These are phyloP conservation scores for Cheilosia grossa DNA, from an alignment of 2,888 invertebrate species.

Conservation along the genomic window DNA sequence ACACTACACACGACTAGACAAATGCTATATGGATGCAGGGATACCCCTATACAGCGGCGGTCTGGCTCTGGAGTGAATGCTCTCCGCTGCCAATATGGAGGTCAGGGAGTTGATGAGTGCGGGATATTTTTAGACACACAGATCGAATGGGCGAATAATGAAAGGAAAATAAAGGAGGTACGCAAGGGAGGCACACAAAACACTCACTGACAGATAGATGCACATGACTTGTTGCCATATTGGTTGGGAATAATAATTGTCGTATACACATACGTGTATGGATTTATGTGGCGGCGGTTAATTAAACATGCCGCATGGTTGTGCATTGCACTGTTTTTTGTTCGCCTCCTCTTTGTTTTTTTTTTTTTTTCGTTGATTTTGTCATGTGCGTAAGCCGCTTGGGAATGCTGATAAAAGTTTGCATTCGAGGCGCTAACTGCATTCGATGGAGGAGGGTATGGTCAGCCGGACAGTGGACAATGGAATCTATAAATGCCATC, in stretches of 20 bases:
- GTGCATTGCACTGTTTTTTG: conserved; percentile 39
- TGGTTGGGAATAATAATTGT: conserved; percentile 55
- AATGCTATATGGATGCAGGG: conserved; percentile 38
- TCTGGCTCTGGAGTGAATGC: conserved; percentile 54
- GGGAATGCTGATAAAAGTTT: conserved; percentile 32
- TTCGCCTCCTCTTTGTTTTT: conserved; percentile 1
- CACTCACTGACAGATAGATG: conserved; percentile 49
- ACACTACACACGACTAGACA: conserved; percentile 10
- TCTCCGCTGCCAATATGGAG: conserved; percentile 63
- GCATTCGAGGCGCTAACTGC: conserved; percentile 41
- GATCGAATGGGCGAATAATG: conserved; percentile 35
- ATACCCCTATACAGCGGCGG: conserved; percentile 24
- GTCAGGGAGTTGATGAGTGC: conserved; percentile 65
- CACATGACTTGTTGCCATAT: conserved; percentile 67
- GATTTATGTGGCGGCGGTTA: conserved; percentile 54
- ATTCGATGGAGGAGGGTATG: background rate
- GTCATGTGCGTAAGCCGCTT: conserved; percentile 22
- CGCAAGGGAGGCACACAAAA: conserved; percentile 12
- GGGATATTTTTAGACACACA: conserved; percentile 61
- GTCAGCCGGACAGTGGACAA: conserved; percentile 34
- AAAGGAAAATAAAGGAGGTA: conserved; percentile 17
- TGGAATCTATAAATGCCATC: conserved; percentile 39
- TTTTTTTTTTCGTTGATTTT: conserved; percentile 17
- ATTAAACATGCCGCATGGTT: conserved; percentile 67
- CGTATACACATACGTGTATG: conserved; percentile 6